phyloP scores from a whole-genome alignment of 2,113 vertebrate genomes.

The Apodemus speciosus region DNA sequence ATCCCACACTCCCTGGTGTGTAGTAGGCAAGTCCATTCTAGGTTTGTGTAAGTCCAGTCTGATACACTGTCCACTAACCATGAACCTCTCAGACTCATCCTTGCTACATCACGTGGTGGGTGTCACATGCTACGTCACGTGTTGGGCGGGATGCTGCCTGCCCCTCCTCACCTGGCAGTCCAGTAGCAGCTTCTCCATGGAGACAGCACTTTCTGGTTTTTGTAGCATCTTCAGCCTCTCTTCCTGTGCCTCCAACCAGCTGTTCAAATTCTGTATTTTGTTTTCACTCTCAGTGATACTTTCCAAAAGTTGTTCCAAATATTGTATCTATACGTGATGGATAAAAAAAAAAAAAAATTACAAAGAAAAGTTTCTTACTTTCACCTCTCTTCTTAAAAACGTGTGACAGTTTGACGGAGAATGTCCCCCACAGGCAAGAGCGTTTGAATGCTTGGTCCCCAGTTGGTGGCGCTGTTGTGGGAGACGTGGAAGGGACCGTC shows the following conservation, averaged over 20 bases:
- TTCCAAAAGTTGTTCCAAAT: slow-evolving; percentile 87
- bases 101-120: accelerated
- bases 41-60: neutral
- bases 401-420: too few species aligned
- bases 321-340: slow-evolving; percentile 84
- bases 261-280: slow-evolving; percentile 84
- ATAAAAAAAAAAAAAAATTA: neutral
- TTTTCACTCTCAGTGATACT: slow-evolving; percentile 85
- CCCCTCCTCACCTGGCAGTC: slow-evolving; percentile 87
- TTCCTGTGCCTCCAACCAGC: slow-evolving; percentile 89
- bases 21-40: neutral
- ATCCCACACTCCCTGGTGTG: neutral
- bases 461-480: neutral
- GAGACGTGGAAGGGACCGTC: neutral
- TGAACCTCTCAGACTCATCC: neutral
- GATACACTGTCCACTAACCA: too few species aligned
- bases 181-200: slow-evolving; percentile 83
- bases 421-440: neutral
- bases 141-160: accelerated
- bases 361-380: neutral
- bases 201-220: slow-evolving; percentile 84
- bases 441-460: neutral
- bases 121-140: accelerated
- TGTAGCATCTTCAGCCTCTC: slow-evolving; percentile 83
- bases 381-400: slow-evolving; percentile 16